Evolutionary conservation across 2,888 invertebrate genomes (phyloP).

Genomic region (Clanis bilineata): DNA sequence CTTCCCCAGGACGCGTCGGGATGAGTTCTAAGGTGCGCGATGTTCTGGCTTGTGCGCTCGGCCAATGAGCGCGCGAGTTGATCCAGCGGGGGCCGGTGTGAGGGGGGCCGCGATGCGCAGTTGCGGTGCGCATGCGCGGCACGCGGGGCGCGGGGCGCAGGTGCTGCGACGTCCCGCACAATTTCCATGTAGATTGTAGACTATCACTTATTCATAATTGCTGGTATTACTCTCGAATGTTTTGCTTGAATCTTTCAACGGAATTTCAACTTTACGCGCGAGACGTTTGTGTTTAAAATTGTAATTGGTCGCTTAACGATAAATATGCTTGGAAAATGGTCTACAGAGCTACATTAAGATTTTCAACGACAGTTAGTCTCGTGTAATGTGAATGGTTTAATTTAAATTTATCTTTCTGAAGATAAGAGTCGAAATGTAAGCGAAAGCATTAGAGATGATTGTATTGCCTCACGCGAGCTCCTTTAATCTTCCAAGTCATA

Average conservation of each 20-base stretch:
- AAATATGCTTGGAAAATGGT: background rate
- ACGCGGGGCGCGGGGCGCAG: too few relatives aligned
- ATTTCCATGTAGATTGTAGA: background rate
- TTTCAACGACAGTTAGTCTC: background rate
- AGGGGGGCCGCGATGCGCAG: too few relatives aligned
- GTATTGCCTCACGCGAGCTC: too few relatives aligned
- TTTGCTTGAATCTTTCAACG: background rate
- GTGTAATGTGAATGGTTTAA: background rate
- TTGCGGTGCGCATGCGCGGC: too few relatives aligned
- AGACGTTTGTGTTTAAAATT: background rate
- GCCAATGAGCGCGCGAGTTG: too few relatives aligned
- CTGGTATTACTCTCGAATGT: background rate
- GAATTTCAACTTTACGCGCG: background rate
- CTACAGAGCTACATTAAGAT: background rate
- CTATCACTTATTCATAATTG: conserved; percentile 17
- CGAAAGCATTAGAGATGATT: background rate
- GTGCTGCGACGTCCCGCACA: background rate
- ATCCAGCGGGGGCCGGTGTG: too few relatives aligned
- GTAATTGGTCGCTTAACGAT: too few relatives aligned
- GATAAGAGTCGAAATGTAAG: background rate
- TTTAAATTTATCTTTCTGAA: background rate
- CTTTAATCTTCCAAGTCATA: too few relatives aligned
- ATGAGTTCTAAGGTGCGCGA: too few relatives aligned
- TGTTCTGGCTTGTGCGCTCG: too few relatives aligned
- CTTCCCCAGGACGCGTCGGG: too few relatives aligned